These are phyloP conservation scores for Brevimyrus niger DNA, from an alignment of 2,113 vertebrate species.

Conservation along the genomic window DNA sequence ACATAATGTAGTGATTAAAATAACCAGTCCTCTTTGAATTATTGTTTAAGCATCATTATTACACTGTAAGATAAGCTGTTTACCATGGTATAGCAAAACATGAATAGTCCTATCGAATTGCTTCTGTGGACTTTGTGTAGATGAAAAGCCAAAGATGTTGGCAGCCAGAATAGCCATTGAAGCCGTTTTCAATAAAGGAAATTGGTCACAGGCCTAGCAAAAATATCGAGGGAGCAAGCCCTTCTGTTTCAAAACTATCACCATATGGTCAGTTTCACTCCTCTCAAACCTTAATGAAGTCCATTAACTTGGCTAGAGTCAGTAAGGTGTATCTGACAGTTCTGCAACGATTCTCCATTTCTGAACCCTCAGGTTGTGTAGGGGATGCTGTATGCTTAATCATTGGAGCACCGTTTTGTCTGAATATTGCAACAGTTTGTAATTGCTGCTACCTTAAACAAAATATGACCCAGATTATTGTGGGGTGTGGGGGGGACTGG, in stretches of 20 bases:
- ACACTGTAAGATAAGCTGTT: background rate
- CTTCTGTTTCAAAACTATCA: background rate
- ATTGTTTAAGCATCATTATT: background rate
- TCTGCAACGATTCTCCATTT: background rate
- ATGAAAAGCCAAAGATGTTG: background rate
- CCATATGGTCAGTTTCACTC: conserved; percentile 13
- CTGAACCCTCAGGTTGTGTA: background rate
- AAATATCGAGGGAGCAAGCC: background rate
- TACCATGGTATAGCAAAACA: background rate
- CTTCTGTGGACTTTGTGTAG: background rate
- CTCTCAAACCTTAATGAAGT: conserved; percentile 7
- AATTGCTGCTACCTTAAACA: background rate
- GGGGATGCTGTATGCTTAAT: background rate
- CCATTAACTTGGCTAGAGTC: background rate
- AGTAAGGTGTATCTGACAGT: background rate
- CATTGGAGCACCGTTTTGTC: background rate
- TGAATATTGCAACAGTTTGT: background rate
- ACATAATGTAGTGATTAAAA: background rate
- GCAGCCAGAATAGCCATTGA: background rate
- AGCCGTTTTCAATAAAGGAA: background rate
- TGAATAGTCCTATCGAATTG: background rate
- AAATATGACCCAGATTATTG: background rate
- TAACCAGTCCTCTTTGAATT: background rate
- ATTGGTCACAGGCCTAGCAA: conserved; percentile 17
- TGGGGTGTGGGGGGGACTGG: background rate